Conservation (phyloP, 1,140 invertebrate genomes). For the Tetramorium parvispinum region DNA sequence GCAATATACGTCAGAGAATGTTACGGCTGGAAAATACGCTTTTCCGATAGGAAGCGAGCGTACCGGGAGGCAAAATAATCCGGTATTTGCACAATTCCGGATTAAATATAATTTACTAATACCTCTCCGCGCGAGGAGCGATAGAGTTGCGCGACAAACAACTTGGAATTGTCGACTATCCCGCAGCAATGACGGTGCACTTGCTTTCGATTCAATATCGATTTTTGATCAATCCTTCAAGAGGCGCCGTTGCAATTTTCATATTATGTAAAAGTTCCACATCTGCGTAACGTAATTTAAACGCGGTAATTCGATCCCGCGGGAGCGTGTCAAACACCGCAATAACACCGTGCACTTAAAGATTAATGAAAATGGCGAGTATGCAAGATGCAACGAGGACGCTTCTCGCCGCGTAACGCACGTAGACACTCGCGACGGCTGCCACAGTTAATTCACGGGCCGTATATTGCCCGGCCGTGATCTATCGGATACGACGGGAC, state of each 20-base stretch:
- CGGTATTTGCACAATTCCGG: background rate
- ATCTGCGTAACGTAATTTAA: slow-evolving; percentile 18
- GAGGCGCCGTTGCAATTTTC: slow-evolving; percentile 4
- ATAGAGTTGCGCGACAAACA: background rate
- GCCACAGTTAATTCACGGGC: slow-evolving; percentile 23
- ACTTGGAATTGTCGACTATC: too few relatives aligned
- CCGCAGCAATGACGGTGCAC: too few relatives aligned
- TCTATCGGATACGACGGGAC: slow-evolving; percentile 17
- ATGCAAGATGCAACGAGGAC: background rate
- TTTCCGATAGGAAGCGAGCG: background rate
- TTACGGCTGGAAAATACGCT: slow-evolving; percentile 13
- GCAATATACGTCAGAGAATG: background rate
- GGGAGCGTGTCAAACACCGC: slow-evolving; percentile 13
- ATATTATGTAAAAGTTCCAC: slow-evolving; percentile 13
- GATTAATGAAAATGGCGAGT: slow-evolving; percentile 30
- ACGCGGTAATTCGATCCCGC: background rate
- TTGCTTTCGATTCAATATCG: slow-evolving; percentile 2
- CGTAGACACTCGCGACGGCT: background rate
- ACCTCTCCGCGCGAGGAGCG: background rate
- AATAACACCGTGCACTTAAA: slow-evolving; percentile 40
- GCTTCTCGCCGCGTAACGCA: background rate
- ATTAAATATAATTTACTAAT: slow-evolving; percentile 30
- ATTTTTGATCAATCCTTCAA: slow-evolving; percentile 20
- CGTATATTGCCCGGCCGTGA: slow-evolving; percentile 36
- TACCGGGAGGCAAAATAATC: background rate